A percentile compares a stretch with the other conserved stretches of the same genome.
Evolutionary conservation across 1,140 invertebrate genomes (phyloP).

Genomic region (Oreohelix idahoensis): DNA sequence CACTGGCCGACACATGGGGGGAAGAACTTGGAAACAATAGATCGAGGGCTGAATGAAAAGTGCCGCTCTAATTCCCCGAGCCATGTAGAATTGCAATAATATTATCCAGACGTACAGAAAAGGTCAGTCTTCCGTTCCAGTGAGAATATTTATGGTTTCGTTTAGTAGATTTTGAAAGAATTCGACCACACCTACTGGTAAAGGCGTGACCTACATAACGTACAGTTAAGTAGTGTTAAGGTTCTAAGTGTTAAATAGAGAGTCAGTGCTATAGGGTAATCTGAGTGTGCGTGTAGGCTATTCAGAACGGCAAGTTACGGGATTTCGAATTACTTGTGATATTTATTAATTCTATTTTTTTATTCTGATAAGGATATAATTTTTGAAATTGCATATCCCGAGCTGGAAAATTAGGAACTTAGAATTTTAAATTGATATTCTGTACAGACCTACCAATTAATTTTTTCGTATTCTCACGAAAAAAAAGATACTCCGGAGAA

Average conservation of each 20-base stretch:
- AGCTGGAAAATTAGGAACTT: no score
- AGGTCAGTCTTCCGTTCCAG: conserved; percentile 7
- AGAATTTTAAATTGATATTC: no score
- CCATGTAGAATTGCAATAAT: conserved; percentile 15
- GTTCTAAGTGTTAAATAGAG: neutral
- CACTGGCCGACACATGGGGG: conserved; percentile 36
- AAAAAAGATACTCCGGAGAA: no score
- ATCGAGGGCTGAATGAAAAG: neutral
- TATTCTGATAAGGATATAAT: no score
- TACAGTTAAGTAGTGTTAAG: neutral
- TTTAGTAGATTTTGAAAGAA: conserved; percentile 13
- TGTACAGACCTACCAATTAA: no score
- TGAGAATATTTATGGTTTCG: neutral
- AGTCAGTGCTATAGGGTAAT: no score
- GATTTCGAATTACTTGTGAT: no score
- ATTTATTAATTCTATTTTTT: no score
- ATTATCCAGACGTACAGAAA: conserved; percentile 24
- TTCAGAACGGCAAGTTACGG: no score
- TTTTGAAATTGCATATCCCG: no score
- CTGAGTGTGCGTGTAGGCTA: no score
- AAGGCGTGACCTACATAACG: conserved; percentile 15
- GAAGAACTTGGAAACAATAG: neutral
- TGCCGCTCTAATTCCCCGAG: neutral
- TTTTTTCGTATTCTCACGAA: no score
- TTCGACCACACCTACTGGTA: conserved; percentile 40